Conservation (phyloP, 1,140 invertebrate genomes). For the Thaumatotibia leucotreta region DNA sequence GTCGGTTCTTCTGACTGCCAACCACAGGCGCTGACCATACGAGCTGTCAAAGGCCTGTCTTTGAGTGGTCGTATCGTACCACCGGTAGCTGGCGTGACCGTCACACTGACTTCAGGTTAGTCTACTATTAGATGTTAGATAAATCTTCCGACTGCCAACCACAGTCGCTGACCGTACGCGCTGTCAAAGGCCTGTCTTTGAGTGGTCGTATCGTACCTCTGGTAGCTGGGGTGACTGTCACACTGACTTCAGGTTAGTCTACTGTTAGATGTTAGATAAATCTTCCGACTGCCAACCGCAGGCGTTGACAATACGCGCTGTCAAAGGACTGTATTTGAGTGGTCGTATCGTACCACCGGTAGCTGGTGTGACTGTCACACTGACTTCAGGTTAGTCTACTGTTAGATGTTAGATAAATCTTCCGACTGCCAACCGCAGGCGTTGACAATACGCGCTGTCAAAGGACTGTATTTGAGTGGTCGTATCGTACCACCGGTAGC, state of each 20-base stretch:
- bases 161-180: conserved; percentile 77
- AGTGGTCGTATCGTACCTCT: too few species aligned
- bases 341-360: too few species aligned
- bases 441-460: too few species aligned
- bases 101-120: conserved; percentile 68
- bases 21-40: conserved; percentile 78
- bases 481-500: too few species aligned
- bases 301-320: too few species aligned
- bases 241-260: conserved; percentile 33
- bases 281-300: too few species aligned
- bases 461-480: too few species aligned
- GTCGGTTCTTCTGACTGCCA: conserved; percentile 85
- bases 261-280: too few species aligned
- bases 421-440: too few species aligned
- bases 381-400: too few species aligned
- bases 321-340: too few species aligned
- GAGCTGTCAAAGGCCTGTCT: conserved; percentile 76
- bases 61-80: conserved; percentile 70
- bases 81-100: conserved; percentile 78
- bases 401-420: too few species aligned
- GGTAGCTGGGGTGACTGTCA: conserved; percentile 81
- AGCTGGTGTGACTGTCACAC: conserved; percentile 81
- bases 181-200: conserved; percentile 75
- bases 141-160: conserved; percentile 77
- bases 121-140: neutral